Base-by-base conservation (phyloP, 37 sponge, comb jelly and placozoan species). In the Aplysina aerophoba region DNA sequence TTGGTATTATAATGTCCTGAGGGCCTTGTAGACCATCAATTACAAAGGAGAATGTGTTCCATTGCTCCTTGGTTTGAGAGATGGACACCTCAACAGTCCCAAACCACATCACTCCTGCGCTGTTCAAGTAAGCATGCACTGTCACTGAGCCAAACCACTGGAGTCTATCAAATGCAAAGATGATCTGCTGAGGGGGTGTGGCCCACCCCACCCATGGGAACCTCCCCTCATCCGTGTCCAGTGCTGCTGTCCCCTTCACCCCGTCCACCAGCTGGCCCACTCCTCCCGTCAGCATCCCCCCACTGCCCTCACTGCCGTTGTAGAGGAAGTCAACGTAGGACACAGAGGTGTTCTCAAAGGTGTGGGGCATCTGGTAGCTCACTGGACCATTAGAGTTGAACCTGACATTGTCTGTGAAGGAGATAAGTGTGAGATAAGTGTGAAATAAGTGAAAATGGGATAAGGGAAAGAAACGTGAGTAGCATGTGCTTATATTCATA, bases 161-260 rank as follows among this genome's bases (percentile, higher is more conserved):
- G 11, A 65, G 27, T 11, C 27, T 30, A 20, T 30, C 27, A 16
- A 65, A 65, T 30, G 13, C 22, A 30, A 65, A 65, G 22, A 65
- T 65, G 66, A 65, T 65, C 27, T 65, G 30, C 12, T 12, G 11
- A 65, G 22, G 30, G 12, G 66, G 27, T 30, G 66, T 30, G 27
- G 30, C 27, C 66, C 66, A 65, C 6, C 66, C 66, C 22, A 65
- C 66, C 66, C 66, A 65, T 30, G 66, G 66, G 22, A 65, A 65
- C 27, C 66, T 65, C 13, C 22, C 66, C 27, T 65, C 30, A 30
- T 65, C 6, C 22, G 30, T 65, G 30, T 65, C 66, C 22, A 65
- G 66, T 8, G 66, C 22, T 16, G 13, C 19, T 16, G 6, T 11
- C 22, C 66, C 66, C 66, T 30, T 8, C 27, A 30, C 66, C 66